Percentiles rank a stretch among this genome's conserved stretches.
Evolutionary conservation across 2,113 vertebrate genomes (phyloP).

Genomic region (Platichthys flesus): DNA sequence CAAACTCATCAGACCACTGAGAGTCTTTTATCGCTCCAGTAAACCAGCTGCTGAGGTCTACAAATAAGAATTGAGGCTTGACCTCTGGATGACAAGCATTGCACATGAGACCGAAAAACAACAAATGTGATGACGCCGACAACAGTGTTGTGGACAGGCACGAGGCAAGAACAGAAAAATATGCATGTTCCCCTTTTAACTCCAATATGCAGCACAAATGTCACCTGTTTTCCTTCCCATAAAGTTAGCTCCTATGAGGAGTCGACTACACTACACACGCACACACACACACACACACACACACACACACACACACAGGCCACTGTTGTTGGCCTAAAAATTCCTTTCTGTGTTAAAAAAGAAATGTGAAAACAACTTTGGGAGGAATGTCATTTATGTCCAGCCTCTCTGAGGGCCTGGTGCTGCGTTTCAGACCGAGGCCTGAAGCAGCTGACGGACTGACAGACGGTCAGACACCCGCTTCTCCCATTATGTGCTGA

Average conservation of each 20-base stretch:
- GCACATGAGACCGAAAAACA: slow-evolving; percentile 33
- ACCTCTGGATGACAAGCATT: slow-evolving; percentile 45
- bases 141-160: slow-evolving; percentile 20
- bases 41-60: slow-evolving; percentile 42
- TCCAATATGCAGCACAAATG: slow-evolving; percentile 45
- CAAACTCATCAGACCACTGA: not conserved
- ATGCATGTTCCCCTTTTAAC: slow-evolving; percentile 45
- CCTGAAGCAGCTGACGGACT: slow-evolving; percentile 74
- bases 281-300: not conserved
- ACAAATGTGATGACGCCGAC: slow-evolving; percentile 52
- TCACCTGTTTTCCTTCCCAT: slow-evolving; percentile 38
- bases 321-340: slow-evolving; percentile 75
- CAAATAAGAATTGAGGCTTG: slow-evolving; percentile 48
- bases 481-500: slow-evolving; percentile 72
- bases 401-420: slow-evolving; percentile 44
- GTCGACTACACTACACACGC: not conserved
- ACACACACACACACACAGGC: slow-evolving; percentile 19
- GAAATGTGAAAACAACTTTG: slow-evolving; percentile 78
- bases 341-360: slow-evolving; percentile 80
- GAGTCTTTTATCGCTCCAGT: slow-evolving; percentile 14
- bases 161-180: slow-evolving; percentile 20
- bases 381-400: slow-evolving; percentile 80
- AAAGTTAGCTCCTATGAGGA: not conserved
- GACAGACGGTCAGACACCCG: slow-evolving; percentile 51
- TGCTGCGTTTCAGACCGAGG: slow-evolving; percentile 54